Evolutionary conservation across 2,888 invertebrate genomes (phyloP), one percentile per base, ranked within the genome.

Genomic region (Megaustenia siamemsis): DNA sequence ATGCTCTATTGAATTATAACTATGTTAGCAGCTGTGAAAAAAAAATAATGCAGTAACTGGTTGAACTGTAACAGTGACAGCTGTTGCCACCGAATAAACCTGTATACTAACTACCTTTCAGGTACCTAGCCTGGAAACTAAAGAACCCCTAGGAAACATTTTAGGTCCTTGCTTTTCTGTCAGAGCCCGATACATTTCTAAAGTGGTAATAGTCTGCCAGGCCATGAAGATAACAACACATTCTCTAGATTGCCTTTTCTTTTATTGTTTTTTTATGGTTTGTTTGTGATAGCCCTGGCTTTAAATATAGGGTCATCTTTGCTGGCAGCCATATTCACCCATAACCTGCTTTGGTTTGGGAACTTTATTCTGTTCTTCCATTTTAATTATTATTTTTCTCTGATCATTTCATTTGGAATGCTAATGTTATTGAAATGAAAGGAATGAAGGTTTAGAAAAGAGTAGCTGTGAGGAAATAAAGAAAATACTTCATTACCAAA

Each of bases 91-190:
- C 21, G 24, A 43, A 38, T 28, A 43, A 71, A n/a, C 3, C 24
- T 53, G 53, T 53, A 15, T 49, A 6, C 32, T 5, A 96, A 95
- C 45, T 49, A 35, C 40, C 40, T 82, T 82, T 63, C 76, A 82
- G 82, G 76, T 18, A 18, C 82, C 82, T 45, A 53, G 45, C 40
- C 78, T 56, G 32, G 83, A 83, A 56, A 84, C 80, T 32, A 79
- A 73, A 66, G 60, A 49, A 35, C 73, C 73, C 8, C 45, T 73
- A 21, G 63, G 75, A 28, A 84, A 18, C 56, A 38, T 49, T 8
- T 73, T 84, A 75, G 80, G 73, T 24, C 38, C 79, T 35, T 80
- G 79, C 60, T 80, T 84, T 56, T 79, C 84, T 40, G 78, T 78
- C 38, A 60, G 84, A 35, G 73, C 84, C 28, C 78, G 79, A 66